phyloP scores from a whole-genome alignment of 2,113 vertebrate genomes.

The Gnathonemus longibarbis region DNA sequence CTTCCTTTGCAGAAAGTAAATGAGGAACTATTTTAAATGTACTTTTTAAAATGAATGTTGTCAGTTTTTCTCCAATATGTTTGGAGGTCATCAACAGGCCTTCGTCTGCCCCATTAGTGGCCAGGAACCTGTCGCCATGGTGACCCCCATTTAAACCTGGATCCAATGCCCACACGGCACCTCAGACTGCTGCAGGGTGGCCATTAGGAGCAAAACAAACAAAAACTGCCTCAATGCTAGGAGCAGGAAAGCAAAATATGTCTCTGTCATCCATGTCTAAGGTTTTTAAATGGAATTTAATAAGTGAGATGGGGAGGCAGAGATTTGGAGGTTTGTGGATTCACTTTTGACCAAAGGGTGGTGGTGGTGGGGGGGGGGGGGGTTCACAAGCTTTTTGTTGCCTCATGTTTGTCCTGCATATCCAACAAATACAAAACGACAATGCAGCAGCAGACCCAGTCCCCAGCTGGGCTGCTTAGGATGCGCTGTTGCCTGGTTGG shows the following conservation, averaged over 20 bases:
- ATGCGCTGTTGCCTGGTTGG: neutral
- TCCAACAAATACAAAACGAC: neutral
- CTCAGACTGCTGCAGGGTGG: neutral
- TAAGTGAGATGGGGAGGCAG: neutral
- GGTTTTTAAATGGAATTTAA: neutral
- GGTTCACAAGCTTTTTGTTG: neutral
- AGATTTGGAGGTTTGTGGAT: neutral
- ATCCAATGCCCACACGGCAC: neutral
- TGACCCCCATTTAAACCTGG: neutral
- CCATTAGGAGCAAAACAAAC: constrained; percentile 7
- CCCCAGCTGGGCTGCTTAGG: neutral
- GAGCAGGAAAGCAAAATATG: neutral
- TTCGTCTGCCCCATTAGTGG: neutral
- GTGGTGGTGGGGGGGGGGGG: neutral
- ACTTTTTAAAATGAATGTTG: neutral
- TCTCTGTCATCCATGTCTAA: neutral
- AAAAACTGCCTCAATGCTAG: neutral
- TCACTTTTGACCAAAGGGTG: neutral
- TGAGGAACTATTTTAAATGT: neutral
- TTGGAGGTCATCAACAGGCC: neutral
- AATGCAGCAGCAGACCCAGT: neutral
- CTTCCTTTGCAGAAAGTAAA: constrained; percentile 1
- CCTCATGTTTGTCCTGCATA: constrained; percentile 1
- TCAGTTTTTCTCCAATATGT: neutral
- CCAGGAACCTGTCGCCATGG: neutral